Evolutionary conservation across 1,140 invertebrate genomes (phyloP), one percentile per base, ranked within the genome.

Genomic region (Zaprionus africanus): DNA sequence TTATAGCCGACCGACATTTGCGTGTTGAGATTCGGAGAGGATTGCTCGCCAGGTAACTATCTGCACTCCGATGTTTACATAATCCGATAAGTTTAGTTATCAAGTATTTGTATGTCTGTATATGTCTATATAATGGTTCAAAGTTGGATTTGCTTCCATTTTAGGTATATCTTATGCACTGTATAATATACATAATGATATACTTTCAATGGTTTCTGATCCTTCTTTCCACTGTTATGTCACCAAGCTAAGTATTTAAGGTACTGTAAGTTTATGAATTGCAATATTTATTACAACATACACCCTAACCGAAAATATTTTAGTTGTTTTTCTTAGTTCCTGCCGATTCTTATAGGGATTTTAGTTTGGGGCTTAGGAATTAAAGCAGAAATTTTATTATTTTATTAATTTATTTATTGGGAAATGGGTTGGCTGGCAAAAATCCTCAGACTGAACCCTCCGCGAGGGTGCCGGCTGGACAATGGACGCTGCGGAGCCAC

Each of bases 371-470:
- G 13, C 6, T 57, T 43, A 26, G 24, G 11, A 34, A 5, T 17
- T 24, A 12, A 22, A 22, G 34, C 34, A 63, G n/a, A 7, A 36
- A 17, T 34, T 51, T 34, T 34, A 11, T 31, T 31, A 11, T 53
- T 65, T 15, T 31, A 43, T 56, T n/a, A 19, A 34, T 58, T 46
- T 31, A 4, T 67, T 56, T 49, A 22, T 59, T 53, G 53, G 53
- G 57, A 43, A 49, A 26, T 43, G 66, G 72, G 73, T 63, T 76
- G 73, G 67, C 68, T 54, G 73, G 67, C 73, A 60, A 71, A 76
- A 76, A 76, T 76, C 72, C 72, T 75, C 72, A 70, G 66, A 63
- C 72, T 51, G 24, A 75, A 70, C 66, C 72, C 72, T 75, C 72
- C 72, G 38, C 66, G 72, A 17, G 72, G 72, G 72, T 75, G 72